Base-by-base conservation (phyloP, 2,888 invertebrate genomes). In the Plemyria rubiginata region DNA sequence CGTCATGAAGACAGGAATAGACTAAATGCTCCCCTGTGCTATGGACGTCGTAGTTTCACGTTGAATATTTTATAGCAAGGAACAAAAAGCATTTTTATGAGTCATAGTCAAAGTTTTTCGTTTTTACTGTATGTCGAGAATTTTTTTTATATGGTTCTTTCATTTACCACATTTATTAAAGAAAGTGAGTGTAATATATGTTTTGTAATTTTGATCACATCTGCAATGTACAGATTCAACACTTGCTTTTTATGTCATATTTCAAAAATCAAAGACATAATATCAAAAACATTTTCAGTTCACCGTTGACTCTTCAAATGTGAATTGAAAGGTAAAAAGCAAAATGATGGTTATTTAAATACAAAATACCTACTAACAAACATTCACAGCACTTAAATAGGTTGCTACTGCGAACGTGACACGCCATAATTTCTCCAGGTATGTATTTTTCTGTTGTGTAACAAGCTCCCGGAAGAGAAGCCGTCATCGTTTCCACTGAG, bases 401-500 rank as follows among this genome's bases (percentile, higher is more conserved):
- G 62, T 41, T 55, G 54, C 48, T 22, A 48, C 57, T 60, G 2
- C 50, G 13, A 78, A 75, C 78, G 85, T 87, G 86, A 77, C 81
- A 74, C 75, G 76, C 83, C 81, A 86, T 88, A 87, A 88, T 88
- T 86, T 85, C 81, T 80, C 78, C 78, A 79, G 83, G 82, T 78
- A 79, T 82, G 83, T 79, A 81, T 82, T 85, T 86, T 85, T 80
- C 78, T 80, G 76, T 76, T 75, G 74, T 75, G 72, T 74, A 77
- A 78, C 80, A 78, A 81, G 77, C 79, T 55, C 13, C 48, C 70
- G 73, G 70, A 74, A 76, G 74, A 63, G 63, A 79, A 80, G 72
- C 75, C 79, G 80, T 85, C 85, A 85, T 87, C 76, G 81, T 78
- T 83, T 85, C 85, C 87, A 90, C 91, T 92, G 79, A 89, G 88